A percentile compares a stretch with the other conserved stretches of the same genome.
Conservation (phyloP, 2,797 vertebrate genomes). For the Octomys mimax region DNA sequence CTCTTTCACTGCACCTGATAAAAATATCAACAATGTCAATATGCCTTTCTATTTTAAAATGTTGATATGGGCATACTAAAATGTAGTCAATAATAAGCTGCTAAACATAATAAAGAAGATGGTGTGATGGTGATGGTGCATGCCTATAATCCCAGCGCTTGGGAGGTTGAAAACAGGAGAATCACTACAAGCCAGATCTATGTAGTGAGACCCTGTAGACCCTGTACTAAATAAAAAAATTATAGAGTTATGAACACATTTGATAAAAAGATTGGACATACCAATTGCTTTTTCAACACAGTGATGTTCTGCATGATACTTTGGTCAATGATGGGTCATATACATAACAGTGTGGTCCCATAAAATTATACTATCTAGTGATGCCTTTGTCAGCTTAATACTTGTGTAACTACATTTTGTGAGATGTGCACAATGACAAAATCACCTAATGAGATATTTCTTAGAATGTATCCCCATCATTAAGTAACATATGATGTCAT, state of each 20-base stretch:
- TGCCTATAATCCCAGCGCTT: no score
- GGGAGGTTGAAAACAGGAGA: no score
- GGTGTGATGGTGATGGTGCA: no score
- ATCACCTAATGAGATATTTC: background rate
- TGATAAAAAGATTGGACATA: background rate
- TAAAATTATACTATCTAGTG: background rate
- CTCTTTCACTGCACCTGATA: background rate
- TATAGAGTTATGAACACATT: background rate
- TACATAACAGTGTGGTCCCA: background rate
- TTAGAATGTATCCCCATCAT: background rate
- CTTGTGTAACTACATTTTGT: background rate
- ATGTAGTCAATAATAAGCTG: background rate
- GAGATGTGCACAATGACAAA: background rate
- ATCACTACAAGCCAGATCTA: no score
- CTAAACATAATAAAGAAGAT: background rate
- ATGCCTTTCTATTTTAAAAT: slow-evolving; percentile 17
- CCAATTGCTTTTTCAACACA: background rate
- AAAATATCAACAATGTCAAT: no score
- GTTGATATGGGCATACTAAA: background rate
- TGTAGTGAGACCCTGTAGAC: no score
- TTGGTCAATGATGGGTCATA: background rate
- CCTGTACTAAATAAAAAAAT: no score
- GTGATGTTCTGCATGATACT: background rate
- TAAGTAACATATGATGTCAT: background rate
- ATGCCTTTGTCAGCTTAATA: background rate